phyloP scores from a whole-genome alignment of 2,113 vertebrate species.

The Cricetomys ansorgei region DNA sequence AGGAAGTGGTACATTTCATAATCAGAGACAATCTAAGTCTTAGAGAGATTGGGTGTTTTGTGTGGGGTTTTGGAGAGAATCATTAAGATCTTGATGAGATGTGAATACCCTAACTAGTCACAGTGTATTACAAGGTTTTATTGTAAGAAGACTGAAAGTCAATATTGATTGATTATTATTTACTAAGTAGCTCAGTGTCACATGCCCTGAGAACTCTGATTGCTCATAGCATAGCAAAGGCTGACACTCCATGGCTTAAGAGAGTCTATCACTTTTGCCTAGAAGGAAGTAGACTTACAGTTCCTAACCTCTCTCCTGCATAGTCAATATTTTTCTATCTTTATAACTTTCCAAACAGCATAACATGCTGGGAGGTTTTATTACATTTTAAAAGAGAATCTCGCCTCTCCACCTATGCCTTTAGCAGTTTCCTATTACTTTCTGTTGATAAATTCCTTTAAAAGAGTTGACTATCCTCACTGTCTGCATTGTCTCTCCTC shows the following conservation, averaged over 20 bases:
- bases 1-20: slow-evolving; percentile 9
- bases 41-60: slow-evolving; percentile 5
- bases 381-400: background rate
- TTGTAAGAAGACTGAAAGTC: slow-evolving; percentile 54
- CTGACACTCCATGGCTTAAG: background rate
- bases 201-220: background rate
- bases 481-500: background rate
- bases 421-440: background rate
- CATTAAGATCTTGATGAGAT: slow-evolving; percentile 13
- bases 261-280: background rate
- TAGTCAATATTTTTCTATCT: slow-evolving; percentile 4
- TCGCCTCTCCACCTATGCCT: background rate
- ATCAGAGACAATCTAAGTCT: slow-evolving; percentile 39
- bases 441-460: background rate
- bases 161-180: slow-evolving; percentile 66
- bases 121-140: slow-evolving; percentile 42
- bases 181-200: slow-evolving; percentile 44
- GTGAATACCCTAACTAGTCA: background rate
- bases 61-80: background rate
- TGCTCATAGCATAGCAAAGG: background rate
- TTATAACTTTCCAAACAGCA: background rate
- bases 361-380: background rate
- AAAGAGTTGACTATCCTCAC: background rate
- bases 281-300: background rate
- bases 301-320: background rate